Evolutionary conservation across 2,888 invertebrate species (phyloP), one percentile per base, ranked within the genome.

Genomic region (Andrena praecox): DNA sequence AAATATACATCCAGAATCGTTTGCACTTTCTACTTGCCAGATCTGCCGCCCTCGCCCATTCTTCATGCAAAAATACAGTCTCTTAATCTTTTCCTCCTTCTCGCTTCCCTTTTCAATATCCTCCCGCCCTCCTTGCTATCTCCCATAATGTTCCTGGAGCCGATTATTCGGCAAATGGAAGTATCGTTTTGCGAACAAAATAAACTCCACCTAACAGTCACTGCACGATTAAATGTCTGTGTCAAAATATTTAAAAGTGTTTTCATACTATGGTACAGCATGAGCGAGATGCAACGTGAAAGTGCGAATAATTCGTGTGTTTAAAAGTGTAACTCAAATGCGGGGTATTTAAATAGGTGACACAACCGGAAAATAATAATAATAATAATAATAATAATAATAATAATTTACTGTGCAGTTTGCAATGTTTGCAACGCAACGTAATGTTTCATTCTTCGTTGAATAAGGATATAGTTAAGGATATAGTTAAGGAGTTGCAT

Each of bases 1-100:
- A 67, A 60, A 60, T 73, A 56, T 76, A 77, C 60, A 73, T 52
- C 50, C 59, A 12, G 29, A 20, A 73, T 77, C 60, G 66, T 66
- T 77, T 73, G 66, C 77, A 67, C 60, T 62, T 62, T 60, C 73
- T 60, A 33, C 35, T 29, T 24, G 27, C 50, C 72, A 52, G 50
- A 50, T 77, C 59, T n/a, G 16, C 20, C 72, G 16, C 0, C 20
- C 29, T 7, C 16, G 2, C 29, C 50, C 4, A 72, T 60, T 60
- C 59, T 35, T 73, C 59, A 31, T n/a, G 50, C 35, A 27, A 24
- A 67, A 73, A 7, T 52, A 62, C 27, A 35, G 27, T 35, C 48
- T 64, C 56, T 77, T 29, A 29, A 50, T 60, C 60, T 62, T 35
- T 12, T 24, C 31, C 60, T 1, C 16, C 1, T 33, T 4, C 31